Evolutionary conservation across 2,888 invertebrate species (phyloP).

Genomic region (Danaus chrysippus): DNA sequence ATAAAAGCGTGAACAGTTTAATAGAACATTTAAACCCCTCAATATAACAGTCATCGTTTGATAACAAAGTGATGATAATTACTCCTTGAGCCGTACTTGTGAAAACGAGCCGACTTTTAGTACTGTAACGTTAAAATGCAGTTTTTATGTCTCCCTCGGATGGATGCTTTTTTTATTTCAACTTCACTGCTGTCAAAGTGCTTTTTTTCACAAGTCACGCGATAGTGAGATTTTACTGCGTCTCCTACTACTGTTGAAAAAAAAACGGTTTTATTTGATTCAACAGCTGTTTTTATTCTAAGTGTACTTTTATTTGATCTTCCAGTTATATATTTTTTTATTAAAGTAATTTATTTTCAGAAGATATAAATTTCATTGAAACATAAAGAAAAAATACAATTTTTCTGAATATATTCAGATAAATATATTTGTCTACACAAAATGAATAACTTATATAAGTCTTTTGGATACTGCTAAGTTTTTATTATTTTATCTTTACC

Average conservation of each 20-base stretch:
- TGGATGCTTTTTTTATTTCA: constrained; percentile 55
- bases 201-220: constrained; percentile 48
- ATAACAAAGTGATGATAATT: constrained; percentile 20
- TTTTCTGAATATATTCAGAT: no score
- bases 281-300: neutral
- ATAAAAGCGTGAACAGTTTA: neutral
- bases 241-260: constrained; percentile 21
- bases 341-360: no score
- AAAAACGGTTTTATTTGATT: neutral
- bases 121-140: constrained; percentile 52
- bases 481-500: no score
- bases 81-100: constrained; percentile 37
- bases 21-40: neutral
- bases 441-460: no score
- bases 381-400: no score
- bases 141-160: constrained; percentile 54
- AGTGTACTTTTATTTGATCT: no score
- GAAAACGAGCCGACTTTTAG: constrained; percentile 46
- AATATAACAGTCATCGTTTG: constrained; percentile 12
- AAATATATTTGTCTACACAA: no score
- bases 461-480: no score
- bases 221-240: constrained; percentile 51
- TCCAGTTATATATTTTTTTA: no score
- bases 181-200: constrained; percentile 52
- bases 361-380: no score